Percentiles rank a stretch among this genome's conserved stretches.
phyloP scores from a whole-genome alignment of 2,113 vertebrate genomes.

The Motacilla tschutschensis region DNA sequence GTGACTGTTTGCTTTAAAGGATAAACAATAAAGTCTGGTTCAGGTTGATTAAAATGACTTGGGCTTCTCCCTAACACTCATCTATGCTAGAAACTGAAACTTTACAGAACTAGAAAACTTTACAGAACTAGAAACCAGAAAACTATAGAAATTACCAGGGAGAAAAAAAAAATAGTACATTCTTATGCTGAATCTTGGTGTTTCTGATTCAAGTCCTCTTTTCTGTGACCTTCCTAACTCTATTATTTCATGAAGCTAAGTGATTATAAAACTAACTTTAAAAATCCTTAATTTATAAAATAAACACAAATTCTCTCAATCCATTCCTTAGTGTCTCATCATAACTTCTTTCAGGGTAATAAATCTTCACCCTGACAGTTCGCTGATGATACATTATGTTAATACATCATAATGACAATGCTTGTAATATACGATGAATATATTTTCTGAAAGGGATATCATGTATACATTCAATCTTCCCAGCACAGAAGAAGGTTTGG shows the following conservation, averaged over 20 bases:
- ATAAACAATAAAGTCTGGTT: not conserved
- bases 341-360: slow-evolving; percentile 59
- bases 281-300: slow-evolving; percentile 69
- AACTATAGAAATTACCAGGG: not conserved
- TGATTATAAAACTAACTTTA: slow-evolving; percentile 55
- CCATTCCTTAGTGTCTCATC: slow-evolving; percentile 43
- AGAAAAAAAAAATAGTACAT: not conserved
- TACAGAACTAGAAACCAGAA: not conserved
- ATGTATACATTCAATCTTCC: slow-evolving; percentile 58
- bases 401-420: slow-evolving; percentile 75
- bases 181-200: not conserved
- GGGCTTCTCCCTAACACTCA: not conserved
- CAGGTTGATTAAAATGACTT: not conserved
- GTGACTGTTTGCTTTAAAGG: not conserved
- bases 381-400: slow-evolving; percentile 72
- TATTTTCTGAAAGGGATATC: slow-evolving; percentile 67
- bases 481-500: slow-evolving; percentile 19
- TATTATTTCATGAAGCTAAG: slow-evolving; percentile 39
- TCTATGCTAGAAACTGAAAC: not conserved
- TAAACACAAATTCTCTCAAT: slow-evolving; percentile 66
- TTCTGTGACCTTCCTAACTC: slow-evolving; percentile 16
- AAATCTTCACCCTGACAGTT: slow-evolving; percentile 70
- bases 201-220: slow-evolving; percentile 37
- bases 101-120: slow-evolving; percentile 4
- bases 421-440: slow-evolving; percentile 61